phyloP scores from a whole-genome alignment of 2,888 invertebrate genomes.

The Lamproptera curius region DNA sequence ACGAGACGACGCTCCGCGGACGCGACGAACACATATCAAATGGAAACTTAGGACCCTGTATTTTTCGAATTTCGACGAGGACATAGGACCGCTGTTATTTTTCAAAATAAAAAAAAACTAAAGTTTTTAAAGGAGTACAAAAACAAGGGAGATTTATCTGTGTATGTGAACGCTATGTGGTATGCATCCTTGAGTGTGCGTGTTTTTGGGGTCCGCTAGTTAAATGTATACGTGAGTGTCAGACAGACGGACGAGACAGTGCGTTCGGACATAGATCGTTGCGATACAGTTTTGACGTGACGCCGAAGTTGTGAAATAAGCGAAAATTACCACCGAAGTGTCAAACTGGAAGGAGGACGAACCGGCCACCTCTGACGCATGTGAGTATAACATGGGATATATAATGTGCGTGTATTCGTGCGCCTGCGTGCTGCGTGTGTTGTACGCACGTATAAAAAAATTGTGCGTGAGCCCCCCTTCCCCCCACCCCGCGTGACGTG shows the following conservation, averaged over 20 bases:
- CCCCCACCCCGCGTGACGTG: constrained; percentile 56
- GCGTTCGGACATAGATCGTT: too few species aligned
- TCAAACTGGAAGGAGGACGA: constrained; percentile 77
- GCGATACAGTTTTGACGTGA: too few species aligned
- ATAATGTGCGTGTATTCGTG: constrained; percentile 67
- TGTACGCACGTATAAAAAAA: too few species aligned
- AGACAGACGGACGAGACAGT: constrained; percentile 66
- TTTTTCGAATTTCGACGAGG: constrained; percentile 44
- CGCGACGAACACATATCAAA: constrained; percentile 72
- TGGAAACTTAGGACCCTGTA: constrained; percentile 74
- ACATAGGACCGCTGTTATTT: too few species aligned
- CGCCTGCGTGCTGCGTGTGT: constrained; percentile 67
- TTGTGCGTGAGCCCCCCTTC: too few species aligned
- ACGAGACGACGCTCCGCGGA: constrained; percentile 2
- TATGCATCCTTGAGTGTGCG: constrained; percentile 63
- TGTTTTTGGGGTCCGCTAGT: constrained; percentile 53
- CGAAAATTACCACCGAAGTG: constrained; percentile 74
- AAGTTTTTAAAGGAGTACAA: constrained; percentile 33
- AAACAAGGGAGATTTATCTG: constrained; percentile 60
- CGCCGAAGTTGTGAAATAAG: too few species aligned
- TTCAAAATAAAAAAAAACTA: too few species aligned
- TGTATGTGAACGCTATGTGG: constrained; percentile 69
- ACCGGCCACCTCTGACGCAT: constrained; percentile 75
- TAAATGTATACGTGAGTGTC: constrained; percentile 56
- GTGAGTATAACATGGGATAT: too few species aligned